These are phyloP conservation scores for Myotis myotis DNA, from an alignment of 2,797 vertebrate species.

Conservation along the genomic window DNA sequence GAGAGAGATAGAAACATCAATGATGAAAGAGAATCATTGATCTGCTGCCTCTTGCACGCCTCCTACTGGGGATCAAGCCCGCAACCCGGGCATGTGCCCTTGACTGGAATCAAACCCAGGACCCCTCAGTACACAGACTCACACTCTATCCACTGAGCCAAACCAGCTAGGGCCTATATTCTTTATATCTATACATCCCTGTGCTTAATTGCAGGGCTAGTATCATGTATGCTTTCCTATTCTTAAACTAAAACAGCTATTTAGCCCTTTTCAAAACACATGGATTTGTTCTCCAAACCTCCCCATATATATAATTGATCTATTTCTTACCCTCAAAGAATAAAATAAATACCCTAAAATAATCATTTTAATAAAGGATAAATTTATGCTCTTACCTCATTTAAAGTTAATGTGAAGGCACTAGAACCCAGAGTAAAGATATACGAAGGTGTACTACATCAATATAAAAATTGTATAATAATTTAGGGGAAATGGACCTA, in stretches of 20 bases:
- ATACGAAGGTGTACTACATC: not conserved
- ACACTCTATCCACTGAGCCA: too few species aligned
- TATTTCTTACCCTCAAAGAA: not conserved
- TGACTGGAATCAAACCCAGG: too few species aligned
- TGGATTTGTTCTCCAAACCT: not conserved
- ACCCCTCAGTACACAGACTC: too few species aligned
- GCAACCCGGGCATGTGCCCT: too few species aligned
- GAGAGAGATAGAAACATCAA: too few species aligned
- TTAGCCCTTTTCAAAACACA: not conserved
- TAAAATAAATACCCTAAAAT: not conserved
- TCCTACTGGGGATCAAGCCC: too few species aligned
- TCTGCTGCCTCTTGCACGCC: too few species aligned
- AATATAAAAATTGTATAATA: not conserved
- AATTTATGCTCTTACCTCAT: not conserved
- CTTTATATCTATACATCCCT: not conserved
- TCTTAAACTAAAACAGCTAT: not conserved
- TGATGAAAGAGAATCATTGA: too few species aligned
- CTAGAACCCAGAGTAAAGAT: not conserved
- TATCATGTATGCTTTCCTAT: not conserved
- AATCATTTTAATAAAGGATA: not conserved
- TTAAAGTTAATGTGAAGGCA: not conserved
- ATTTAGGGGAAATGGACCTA: not conserved
- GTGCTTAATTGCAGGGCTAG: not conserved
- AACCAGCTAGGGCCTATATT: too few species aligned
- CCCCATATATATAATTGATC: not conserved